phyloP scores from a whole-genome alignment of 2,113 vertebrate genomes.

The Podarcis raffonei region DNA sequence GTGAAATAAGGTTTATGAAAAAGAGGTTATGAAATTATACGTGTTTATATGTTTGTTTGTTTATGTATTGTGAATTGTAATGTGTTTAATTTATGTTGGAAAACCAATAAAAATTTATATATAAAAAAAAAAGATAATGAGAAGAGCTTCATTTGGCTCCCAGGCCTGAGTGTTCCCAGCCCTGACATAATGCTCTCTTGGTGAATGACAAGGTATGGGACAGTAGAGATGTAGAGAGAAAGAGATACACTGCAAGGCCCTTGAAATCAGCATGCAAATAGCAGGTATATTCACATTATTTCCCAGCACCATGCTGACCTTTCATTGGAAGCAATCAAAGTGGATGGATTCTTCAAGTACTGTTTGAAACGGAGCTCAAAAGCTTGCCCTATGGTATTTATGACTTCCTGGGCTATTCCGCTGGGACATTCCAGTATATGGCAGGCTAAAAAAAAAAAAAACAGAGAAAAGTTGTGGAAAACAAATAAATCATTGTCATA shows the following conservation, averaged over 20 bases:
- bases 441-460: constrained; percentile 78
- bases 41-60: no score
- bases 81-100: no score
- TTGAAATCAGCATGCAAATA: constrained; percentile 11
- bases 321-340: constrained; percentile 74
- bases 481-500: not conserved
- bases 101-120: no score
- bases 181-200: not conserved
- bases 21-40: no score
- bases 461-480: not conserved
- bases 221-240: not conserved
- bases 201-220: not conserved
- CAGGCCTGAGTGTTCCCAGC: no score
- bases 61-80: no score
- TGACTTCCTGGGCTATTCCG: constrained; percentile 85
- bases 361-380: constrained; percentile 92
- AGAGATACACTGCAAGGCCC: not conserved
- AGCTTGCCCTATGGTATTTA: constrained; percentile 90
- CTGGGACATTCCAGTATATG: constrained; percentile 90
- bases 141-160: no score
- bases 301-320: constrained; percentile 77
- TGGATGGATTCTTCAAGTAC: constrained; percentile 83
- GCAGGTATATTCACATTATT: not conserved
- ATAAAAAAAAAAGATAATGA: no score
- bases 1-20: no score